Evolutionary conservation across 2,888 invertebrate genomes (phyloP).

Genomic region (Drosophila kanekoi): DNA sequence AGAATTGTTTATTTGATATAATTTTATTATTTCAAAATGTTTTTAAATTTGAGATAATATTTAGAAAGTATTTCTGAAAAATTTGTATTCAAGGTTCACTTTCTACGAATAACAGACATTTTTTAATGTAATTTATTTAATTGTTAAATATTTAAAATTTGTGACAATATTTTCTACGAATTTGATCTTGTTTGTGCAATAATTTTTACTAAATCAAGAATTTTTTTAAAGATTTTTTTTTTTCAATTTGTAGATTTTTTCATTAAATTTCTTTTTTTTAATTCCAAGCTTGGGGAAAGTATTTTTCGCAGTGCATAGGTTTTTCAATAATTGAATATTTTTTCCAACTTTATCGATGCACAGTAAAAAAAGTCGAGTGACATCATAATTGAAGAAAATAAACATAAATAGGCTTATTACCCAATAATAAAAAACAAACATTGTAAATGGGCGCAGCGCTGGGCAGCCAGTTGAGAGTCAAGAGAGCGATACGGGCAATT

Average conservation of each 20-base stretch:
- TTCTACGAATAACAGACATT: no score
- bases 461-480: slow-evolving; percentile 12
- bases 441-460: slow-evolving; percentile 31
- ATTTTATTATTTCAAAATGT: no score
- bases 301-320: no score
- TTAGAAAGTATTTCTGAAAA: no score
- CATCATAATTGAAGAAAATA: slow-evolving; percentile 19
- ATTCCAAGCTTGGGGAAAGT: no score
- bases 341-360: slow-evolving; percentile 6
- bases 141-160: neutral
- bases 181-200: no score
- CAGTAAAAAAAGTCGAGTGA: slow-evolving; percentile 5
- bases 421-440: slow-evolving; percentile 35
- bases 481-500: slow-evolving; percentile 49
- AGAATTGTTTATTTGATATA: no score
- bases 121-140: no score
- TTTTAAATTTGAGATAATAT: no score
- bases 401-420: slow-evolving; percentile 18
- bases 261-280: neutral
- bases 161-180: neutral
- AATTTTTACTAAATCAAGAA: neutral
- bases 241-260: neutral
- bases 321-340: neutral
- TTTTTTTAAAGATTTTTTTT: neutral
- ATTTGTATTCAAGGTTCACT: no score